phyloP scores from a whole-genome alignment of 2,113 vertebrate species.

The Corythaixoides concolor region DNA sequence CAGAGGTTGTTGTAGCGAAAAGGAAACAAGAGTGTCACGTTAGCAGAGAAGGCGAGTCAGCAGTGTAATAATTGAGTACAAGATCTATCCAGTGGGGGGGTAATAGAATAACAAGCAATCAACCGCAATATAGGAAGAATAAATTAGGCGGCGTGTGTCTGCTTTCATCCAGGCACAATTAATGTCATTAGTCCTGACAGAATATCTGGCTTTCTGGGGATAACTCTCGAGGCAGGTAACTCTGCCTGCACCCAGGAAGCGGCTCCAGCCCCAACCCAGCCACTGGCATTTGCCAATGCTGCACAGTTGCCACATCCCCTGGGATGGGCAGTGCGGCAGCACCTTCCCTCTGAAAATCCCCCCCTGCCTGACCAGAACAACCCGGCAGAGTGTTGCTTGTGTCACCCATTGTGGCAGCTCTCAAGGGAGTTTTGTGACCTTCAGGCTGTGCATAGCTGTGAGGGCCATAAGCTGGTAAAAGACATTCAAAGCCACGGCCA shows the following conservation, averaged over 20 bases:
- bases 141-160: neutral
- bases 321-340: rapidly evolving
- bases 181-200: slow-evolving; percentile 22
- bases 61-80: slow-evolving; percentile 51
- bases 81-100: slow-evolving; percentile 22
- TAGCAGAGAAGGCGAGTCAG: slow-evolving; percentile 15
- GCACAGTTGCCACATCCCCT: rapidly evolving
- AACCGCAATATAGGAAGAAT: slow-evolving; percentile 26
- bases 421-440: neutral
- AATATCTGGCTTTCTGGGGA: neutral
- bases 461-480: neutral
- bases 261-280: neutral
- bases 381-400: neutral
- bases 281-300: neutral
- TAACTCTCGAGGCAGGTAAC: neutral
- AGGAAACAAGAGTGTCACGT: slow-evolving; percentile 18
- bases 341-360: neutral
- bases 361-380: neutral
- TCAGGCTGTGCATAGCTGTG: neutral
- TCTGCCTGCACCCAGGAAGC: neutral
- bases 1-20: neutral
- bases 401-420: neutral
- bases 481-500: neutral
- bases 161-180: slow-evolving; percentile 53
- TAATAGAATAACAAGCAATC: slow-evolving; percentile 59